A percentile compares a stretch with the other conserved stretches of the same genome.
phyloP scores from a whole-genome alignment of 2,113 vertebrate species.

The Phyllostomus discolor region DNA sequence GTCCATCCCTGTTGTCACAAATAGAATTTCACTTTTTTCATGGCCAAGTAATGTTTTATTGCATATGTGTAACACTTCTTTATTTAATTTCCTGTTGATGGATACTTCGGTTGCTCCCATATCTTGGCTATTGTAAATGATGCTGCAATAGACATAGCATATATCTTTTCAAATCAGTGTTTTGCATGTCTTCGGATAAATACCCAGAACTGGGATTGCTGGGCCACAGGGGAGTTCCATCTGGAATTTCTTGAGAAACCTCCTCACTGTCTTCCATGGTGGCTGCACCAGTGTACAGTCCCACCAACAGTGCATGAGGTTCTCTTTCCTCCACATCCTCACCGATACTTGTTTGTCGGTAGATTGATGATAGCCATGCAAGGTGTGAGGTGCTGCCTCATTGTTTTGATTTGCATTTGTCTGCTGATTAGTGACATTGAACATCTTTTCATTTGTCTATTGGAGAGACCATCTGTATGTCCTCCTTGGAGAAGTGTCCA shows the following conservation, averaged over 20 bases:
- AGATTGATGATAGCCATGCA: not conserved
- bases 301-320: not conserved
- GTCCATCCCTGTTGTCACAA: not conserved
- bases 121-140: not conserved
- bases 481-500: not conserved
- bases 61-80: not conserved
- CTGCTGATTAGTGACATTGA: not conserved
- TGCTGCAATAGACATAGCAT: not conserved
- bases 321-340: not conserved
- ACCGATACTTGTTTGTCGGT: not conserved
- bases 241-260: no score
- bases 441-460: not conserved
- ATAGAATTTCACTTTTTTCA: not conserved
- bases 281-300: not conserved
- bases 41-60: not conserved
- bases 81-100: not conserved
- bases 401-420: not conserved
- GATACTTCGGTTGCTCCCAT: not conserved
- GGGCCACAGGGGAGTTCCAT: not conserved
- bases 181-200: not conserved
- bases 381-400: not conserved
- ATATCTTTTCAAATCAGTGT: not conserved
- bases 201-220: not conserved
- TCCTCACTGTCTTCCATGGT: no score
- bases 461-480: not conserved